Percentiles rank a stretch among this genome's conserved stretches.
Evolutionary conservation across 2,888 invertebrate species (phyloP).

Genomic region (Eupithecia dodoneata): DNA sequence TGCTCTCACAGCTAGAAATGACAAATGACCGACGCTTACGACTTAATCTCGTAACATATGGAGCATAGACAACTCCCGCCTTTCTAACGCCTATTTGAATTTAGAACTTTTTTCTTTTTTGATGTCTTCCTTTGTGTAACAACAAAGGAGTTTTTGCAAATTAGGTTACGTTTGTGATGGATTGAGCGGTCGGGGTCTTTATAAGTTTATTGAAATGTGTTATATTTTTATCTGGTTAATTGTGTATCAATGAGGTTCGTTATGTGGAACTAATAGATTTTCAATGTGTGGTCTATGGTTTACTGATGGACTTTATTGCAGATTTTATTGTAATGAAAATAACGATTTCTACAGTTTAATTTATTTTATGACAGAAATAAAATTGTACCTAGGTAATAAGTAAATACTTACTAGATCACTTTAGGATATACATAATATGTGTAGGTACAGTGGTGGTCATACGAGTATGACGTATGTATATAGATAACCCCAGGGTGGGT

Average conservation of each 20-base stretch:
- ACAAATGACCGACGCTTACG: slow-evolving; percentile 79
- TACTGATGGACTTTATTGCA: background rate
- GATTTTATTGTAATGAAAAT: background rate
- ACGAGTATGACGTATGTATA: background rate
- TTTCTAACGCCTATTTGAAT: slow-evolving; percentile 65
- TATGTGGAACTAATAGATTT: slow-evolving; percentile 47
- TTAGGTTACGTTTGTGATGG: slow-evolving; percentile 66
- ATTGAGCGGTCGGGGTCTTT: slow-evolving; percentile 67
- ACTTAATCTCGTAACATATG: slow-evolving; percentile 81
- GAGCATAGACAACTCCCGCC: slow-evolving; percentile 71
- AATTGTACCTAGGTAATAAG: background rate
- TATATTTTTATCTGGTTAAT: slow-evolving; percentile 73
- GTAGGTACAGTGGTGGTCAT: background rate
- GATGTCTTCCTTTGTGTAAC: slow-evolving; percentile 81
- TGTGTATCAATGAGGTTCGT: slow-evolving; percentile 62
- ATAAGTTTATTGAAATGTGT: slow-evolving; percentile 72
- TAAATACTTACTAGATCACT: background rate
- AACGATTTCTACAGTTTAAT: background rate
- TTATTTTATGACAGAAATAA: background rate
- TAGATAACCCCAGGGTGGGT: background rate
- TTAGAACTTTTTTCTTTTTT: slow-evolving; percentile 66
- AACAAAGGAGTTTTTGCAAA: slow-evolving; percentile 81
- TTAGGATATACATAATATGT: background rate
- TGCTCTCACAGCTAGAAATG: slow-evolving; percentile 60
- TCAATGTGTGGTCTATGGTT: background rate